phyloP scores from a whole-genome alignment of 2,797 vertebrate species.

The Pipistrellus pipistrellus region DNA sequence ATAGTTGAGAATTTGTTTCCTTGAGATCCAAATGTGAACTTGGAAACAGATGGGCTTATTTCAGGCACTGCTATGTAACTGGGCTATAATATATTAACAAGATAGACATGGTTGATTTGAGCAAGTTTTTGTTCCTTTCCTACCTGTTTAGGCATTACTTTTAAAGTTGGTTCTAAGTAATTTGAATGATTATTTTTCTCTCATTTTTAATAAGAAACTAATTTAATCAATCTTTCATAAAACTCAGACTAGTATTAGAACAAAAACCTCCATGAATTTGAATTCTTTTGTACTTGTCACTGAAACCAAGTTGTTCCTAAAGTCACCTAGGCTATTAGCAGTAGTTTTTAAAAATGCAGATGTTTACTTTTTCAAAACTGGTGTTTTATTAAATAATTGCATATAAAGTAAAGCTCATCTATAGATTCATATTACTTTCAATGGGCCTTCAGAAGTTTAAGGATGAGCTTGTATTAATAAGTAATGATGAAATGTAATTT shows the following conservation, averaged over 20 bases:
- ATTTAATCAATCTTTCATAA: conserved; percentile 7
- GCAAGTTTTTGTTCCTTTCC: conserved; percentile 23
- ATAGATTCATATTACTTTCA: neutral
- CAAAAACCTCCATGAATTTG: conserved; percentile 18
- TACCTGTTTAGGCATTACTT: neutral
- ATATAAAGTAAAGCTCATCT: conserved; percentile 30
- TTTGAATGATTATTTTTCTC: conserved; percentile 49
- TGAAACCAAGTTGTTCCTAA: conserved; percentile 34
- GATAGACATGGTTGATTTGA: neutral
- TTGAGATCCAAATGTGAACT: neutral
- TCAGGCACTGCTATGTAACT: neutral
- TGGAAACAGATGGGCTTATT: neutral
- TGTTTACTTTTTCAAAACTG: neutral
- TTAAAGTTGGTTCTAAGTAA: neutral
- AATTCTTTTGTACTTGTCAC: conserved; percentile 39
- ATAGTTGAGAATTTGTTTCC: neutral
- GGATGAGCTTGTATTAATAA: conserved; percentile 15
- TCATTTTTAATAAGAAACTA: conserved; percentile 53
- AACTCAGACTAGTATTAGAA: neutral
- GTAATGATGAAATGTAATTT: neutral
- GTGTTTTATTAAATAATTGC: conserved; percentile 50
- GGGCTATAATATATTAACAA: neutral
- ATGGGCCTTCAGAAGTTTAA: conserved; percentile 30
- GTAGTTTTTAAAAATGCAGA: neutral
- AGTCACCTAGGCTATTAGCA: neutral